Base-by-base conservation (phyloP, 1,140 invertebrate species). In the Rhopalosiphum maidis region DNA sequence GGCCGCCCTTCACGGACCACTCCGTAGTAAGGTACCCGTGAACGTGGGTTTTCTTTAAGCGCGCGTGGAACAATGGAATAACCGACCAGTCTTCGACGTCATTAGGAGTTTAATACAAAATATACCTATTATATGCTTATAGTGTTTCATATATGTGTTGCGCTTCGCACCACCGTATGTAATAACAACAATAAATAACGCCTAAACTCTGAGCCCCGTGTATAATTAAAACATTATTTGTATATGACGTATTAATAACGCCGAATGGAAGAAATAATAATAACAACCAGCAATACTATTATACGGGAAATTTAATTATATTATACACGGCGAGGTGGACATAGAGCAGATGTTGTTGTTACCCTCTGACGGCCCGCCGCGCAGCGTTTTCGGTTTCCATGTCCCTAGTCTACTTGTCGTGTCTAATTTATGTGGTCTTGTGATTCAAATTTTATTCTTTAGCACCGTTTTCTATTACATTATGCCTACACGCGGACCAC, bases 191-290 rank as follows among this genome's bases (percentile, higher is more conserved):
- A 91, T 92, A 92, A 92, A 92, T 92, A 92, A 92, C 77, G 35
- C 51, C 35, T 89, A 89, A 89, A 54, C 68, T 35, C 91, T 35
- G 60, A 21, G 21, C 68, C 21, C 48, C 77, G 77, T n/a, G 91
- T 55, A 85, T 93, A 93, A 93, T 93, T 93, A 93, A 93, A 93
- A 93, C 91, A 30, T 93, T 93, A 93, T 93, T 86, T 86, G 46
- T 51, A 86, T 86, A 43, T 55, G 77, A 93, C 68, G 48, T 93
- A 54, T 85, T 85, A 93, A 85, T 90, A 90, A 90, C 89, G 35
- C 11, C 9, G 55, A 90, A 60, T 77, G 60, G 60, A 77, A 15
- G n/a, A 88, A 88, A 48, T 37, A 35, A n/a, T 35, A 88, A 88
- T 35, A 46, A 30, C 11, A 35, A 54, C 87, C 48, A 0, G 7